Percentiles rank a stretch among this genome's conserved stretches.
phyloP scores from a whole-genome alignment of 64 coral and sea anemone species.

The Actinia tenebrosa region DNA sequence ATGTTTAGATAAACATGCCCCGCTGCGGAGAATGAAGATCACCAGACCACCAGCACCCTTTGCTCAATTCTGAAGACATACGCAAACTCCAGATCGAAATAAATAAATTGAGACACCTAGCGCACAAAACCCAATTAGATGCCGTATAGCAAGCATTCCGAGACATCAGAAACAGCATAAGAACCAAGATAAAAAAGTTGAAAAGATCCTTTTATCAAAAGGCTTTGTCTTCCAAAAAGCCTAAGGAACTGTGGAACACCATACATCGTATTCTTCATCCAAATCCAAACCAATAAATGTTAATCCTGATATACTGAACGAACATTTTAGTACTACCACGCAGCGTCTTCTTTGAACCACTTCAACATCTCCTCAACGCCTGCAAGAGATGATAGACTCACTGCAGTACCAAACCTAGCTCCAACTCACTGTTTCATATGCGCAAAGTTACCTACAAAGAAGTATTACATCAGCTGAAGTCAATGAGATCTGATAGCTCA shows the following conservation, averaged over 20 bases:
- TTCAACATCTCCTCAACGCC: not conserved
- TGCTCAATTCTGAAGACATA: conserved; percentile 44
- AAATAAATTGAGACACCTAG: conserved; percentile 15
- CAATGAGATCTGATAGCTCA: conserved; percentile 36
- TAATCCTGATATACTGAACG: conserved; percentile 22
- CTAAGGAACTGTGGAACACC: conserved; percentile 17
- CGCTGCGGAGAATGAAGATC: conserved; percentile 40
- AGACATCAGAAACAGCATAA: conserved; percentile 20
- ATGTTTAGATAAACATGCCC: conserved; percentile 44
- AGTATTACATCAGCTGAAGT: conserved; percentile 21
- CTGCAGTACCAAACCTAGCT: not conserved
- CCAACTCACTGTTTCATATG: not conserved
- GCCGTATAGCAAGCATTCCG: conserved; percentile 18
- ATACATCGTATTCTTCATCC: conserved; percentile 21
- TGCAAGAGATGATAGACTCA: conserved; percentile 21
- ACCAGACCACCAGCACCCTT: conserved; percentile 36
- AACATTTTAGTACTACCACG: conserved; percentile 1
- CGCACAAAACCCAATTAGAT: conserved; percentile 8
- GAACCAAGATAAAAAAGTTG: conserved; percentile 17
- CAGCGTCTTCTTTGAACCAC: conserved; percentile 15
- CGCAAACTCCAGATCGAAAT: conserved; percentile 25
- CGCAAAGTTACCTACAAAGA: conserved; percentile 24
- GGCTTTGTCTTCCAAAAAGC: not conserved
- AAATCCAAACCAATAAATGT: conserved; percentile 19
- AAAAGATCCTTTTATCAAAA: conserved; percentile 2